A percentile compares a stretch with the other conserved stretches of the same genome.
These are phyloP conservation scores for Phoeniculus purpureus DNA, from an alignment of 2,797 vertebrate species.

Conservation along the genomic window DNA sequence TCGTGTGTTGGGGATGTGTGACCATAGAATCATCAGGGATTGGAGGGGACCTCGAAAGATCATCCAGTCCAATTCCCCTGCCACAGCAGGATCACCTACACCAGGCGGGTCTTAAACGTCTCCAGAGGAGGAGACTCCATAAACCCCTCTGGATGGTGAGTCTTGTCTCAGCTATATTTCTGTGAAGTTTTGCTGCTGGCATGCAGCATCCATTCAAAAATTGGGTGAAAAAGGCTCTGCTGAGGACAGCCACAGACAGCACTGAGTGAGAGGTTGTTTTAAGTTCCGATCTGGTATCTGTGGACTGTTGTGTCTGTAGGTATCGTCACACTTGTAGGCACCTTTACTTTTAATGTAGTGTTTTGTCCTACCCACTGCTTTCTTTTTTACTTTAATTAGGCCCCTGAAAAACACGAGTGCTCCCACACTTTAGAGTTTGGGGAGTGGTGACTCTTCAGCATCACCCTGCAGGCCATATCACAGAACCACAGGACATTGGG, in stretches of 20 bases:
- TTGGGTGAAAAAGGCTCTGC: too few species aligned
- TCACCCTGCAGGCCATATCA: fast-evolving
- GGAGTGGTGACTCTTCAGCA: background rate
- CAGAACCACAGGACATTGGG: too few species aligned
- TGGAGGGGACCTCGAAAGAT: too few species aligned
- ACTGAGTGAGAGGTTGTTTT: background rate
- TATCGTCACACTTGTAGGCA: too few species aligned
- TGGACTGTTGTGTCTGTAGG: background rate
- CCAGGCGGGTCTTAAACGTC: too few species aligned
- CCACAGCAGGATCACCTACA: too few species aligned
- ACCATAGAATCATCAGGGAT: too few species aligned
- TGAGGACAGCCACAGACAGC: background rate
- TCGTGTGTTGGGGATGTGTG: background rate
- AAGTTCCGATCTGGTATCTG: background rate
- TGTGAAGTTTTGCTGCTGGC: constrained; percentile 23
- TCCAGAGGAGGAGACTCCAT: too few species aligned
- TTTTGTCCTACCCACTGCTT: background rate
- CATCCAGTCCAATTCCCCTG: too few species aligned
- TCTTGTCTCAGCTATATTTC: background rate
- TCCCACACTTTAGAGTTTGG: background rate
- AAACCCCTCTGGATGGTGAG: too few species aligned
- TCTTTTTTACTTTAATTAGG: background rate
- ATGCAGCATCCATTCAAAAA: constrained; percentile 5
- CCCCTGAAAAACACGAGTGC: too few species aligned
- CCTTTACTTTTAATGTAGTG: background rate